Conservation (phyloP, 2,888 invertebrate genomes). For the Dione vanillae region DNA sequence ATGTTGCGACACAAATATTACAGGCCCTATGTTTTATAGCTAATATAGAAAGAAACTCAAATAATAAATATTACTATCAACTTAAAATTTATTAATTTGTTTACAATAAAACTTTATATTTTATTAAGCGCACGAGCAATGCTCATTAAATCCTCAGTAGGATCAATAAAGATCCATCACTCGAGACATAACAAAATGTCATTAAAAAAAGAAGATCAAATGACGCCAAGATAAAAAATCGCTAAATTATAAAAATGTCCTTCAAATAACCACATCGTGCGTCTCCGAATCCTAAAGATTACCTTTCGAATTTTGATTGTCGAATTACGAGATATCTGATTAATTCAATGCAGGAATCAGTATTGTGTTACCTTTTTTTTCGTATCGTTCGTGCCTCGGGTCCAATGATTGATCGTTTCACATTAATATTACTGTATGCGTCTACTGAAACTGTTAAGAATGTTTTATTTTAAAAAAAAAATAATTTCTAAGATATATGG, state of each 20-base stretch:
- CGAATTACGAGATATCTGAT: slow-evolving; percentile 63
- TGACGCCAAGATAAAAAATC: slow-evolving; percentile 55
- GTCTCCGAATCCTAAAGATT: slow-evolving; percentile 63
- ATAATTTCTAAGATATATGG: too few relatives aligned
- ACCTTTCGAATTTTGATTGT: slow-evolving; percentile 67
- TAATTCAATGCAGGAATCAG: slow-evolving; percentile 58
- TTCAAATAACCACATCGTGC: slow-evolving; percentile 51
- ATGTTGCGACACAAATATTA: slow-evolving; percentile 66
- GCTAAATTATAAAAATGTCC: slow-evolving; percentile 53
- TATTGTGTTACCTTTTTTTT: slow-evolving; percentile 59
- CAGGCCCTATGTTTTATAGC: slow-evolving; percentile 6
- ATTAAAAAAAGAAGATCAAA: slow-evolving; percentile 65
- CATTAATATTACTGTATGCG: slow-evolving; percentile 44
- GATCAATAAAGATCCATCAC: slow-evolving; percentile 45
- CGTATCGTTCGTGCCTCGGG: slow-evolving; percentile 48
- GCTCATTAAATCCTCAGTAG: neutral
- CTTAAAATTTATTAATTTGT: too few relatives aligned
- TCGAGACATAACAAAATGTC: slow-evolving; percentile 66
- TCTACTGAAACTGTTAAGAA: slow-evolving; percentile 29
- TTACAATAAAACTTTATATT: neutral
- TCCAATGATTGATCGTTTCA: slow-evolving; percentile 58
- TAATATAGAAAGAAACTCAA: too few relatives aligned
- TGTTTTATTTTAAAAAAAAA: slow-evolving; percentile 15
- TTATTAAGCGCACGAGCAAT: slow-evolving; percentile 9
- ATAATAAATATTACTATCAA: too few relatives aligned